phyloP scores from a whole-genome alignment of 2,888 invertebrate genomes.

The Chrysodeixis includens region DNA sequence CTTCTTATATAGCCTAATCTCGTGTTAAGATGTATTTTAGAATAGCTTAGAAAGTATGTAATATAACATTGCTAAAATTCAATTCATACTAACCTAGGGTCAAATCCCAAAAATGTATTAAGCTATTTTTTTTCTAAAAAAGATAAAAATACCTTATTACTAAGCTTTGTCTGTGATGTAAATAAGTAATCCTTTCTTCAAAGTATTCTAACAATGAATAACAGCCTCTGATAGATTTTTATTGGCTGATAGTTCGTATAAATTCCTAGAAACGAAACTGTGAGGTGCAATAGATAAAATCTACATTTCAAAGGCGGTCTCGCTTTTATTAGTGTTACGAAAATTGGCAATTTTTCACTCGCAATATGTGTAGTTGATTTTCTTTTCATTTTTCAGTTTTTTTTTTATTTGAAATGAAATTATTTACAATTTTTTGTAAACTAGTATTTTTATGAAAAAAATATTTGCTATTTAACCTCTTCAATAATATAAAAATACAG shows the following conservation, averaged over 20 bases:
- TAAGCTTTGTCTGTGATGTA: background rate
- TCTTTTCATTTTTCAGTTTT: background rate
- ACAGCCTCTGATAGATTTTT: background rate
- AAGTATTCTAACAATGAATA: background rate
- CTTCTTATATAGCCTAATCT: too few relatives aligned
- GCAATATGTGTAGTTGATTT: background rate
- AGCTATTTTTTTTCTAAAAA: too few relatives aligned
- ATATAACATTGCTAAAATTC: too few relatives aligned
- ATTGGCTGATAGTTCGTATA: background rate
- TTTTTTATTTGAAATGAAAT: background rate
- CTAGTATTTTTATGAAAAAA: too few relatives aligned
- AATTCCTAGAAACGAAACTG: conserved; percentile 14
- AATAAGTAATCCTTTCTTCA: background rate
- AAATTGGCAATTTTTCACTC: conserved; percentile 40
- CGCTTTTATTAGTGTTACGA: conserved; percentile 8
- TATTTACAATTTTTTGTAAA: background rate
- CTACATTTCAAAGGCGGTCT: conserved; percentile 39
- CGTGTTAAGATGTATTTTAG: too few relatives aligned
- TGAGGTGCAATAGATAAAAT: conserved; percentile 25
- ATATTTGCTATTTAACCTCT: too few relatives aligned
- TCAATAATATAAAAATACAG: too few relatives aligned
- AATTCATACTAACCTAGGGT: too few relatives aligned
- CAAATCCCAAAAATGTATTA: too few relatives aligned
- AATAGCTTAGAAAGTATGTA: too few relatives aligned
- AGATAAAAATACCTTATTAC: too few relatives aligned